phyloP scores from a whole-genome alignment of 2,888 invertebrate genomes.

The Cosmia pyralina region DNA sequence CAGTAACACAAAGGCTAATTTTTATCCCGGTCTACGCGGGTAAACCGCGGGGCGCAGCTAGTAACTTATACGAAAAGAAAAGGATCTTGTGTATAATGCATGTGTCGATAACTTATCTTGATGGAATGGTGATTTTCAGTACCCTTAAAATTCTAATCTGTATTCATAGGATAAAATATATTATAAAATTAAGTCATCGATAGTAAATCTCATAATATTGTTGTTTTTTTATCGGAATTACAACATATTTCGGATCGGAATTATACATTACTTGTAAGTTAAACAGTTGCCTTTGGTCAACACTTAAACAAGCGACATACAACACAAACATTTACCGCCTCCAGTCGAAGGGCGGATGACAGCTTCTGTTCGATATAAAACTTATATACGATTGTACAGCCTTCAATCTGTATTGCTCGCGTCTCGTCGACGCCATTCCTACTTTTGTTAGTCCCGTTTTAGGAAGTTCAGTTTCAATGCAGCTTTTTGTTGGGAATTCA shows the following conservation, averaged over 20 bases:
- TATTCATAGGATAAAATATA: neutral
- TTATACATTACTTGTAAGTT: neutral
- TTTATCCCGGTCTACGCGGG: too few species aligned
- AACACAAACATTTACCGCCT: conserved; percentile 31
- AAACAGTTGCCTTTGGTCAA: conserved; percentile 2
- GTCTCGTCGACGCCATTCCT: conserved; percentile 40
- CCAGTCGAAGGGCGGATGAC: conserved; percentile 39
- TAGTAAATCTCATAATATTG: neutral
- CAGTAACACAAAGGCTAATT: too few species aligned
- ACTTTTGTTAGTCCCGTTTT: conserved; percentile 51
- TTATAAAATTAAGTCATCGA: neutral
- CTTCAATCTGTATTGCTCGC: conserved; percentile 61
- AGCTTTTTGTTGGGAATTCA: conserved; percentile 27
- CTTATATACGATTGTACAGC: conserved; percentile 59
- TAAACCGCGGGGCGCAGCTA: too few species aligned
- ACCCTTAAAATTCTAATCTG: neutral
- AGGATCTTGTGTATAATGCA: neutral
- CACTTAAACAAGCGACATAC: conserved; percentile 1
- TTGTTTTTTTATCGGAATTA: neutral
- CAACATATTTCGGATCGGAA: too few species aligned
- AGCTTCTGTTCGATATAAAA: conserved; percentile 64
- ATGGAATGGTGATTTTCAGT: neutral
- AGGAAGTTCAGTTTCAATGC: conserved; percentile 24
- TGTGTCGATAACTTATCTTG: neutral
- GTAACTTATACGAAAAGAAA: neutral